Evolutionary conservation across 1,140 invertebrate species (phyloP).

Genomic region (Drosophila seguyi): DNA sequence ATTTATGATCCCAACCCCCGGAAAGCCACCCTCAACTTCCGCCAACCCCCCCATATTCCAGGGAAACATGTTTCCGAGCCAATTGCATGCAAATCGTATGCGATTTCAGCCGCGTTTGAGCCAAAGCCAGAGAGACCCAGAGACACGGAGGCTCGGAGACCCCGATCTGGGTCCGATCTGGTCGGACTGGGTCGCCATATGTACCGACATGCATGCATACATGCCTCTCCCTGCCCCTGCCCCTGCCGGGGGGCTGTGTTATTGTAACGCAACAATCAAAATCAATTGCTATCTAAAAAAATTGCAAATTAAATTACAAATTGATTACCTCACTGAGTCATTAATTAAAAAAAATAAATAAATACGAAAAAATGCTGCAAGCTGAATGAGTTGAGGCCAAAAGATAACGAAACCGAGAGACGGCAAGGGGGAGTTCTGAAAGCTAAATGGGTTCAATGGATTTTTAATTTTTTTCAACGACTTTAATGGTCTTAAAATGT

Average conservation of each 20-base stretch:
- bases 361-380: conserved; percentile 3
- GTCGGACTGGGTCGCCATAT: conserved; percentile 39
- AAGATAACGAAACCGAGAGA: conserved; percentile 14
- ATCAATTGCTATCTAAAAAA: conserved; percentile 82
- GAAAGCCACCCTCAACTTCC: conserved; percentile 3
- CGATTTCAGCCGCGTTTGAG: conserved; percentile 50
- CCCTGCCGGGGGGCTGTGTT: conserved; percentile 60
- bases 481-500: not conserved
- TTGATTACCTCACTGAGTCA: conserved; percentile 83
- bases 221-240: conserved; percentile 25
- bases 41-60: not conserved
- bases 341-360: conserved; percentile 68
- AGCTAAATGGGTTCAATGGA: conserved; percentile 5
- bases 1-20: conserved; percentile 65
- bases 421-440: not conserved
- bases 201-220: not conserved
- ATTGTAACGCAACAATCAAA: conserved; percentile 83
- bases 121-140: conserved; percentile 31
- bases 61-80: conserved; percentile 58
- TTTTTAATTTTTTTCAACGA: not conserved
- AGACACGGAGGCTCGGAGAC: conserved; percentile 22
- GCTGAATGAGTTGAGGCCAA: conserved; percentile 5
- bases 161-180: conserved; percentile 27
- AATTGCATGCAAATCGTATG: conserved; percentile 79
- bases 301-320: conserved; percentile 83